A percentile compares a stretch with the other conserved stretches of the same genome.
These are phyloP conservation scores for Cirrhinus mrigala DNA, from an alignment of 2,797 vertebrate species.

Conservation along the genomic window DNA sequence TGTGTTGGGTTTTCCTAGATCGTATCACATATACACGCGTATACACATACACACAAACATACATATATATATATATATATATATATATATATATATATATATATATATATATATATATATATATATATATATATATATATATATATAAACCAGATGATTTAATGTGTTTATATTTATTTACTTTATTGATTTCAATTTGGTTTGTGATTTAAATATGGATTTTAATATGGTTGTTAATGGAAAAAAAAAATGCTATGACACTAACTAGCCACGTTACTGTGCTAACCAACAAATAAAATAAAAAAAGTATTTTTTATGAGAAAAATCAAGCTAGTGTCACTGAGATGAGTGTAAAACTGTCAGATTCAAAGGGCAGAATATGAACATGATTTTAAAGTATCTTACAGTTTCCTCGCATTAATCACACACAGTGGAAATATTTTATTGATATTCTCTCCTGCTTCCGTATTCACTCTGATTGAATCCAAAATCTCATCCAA, in stretches of 20 bases:
- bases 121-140: no score
- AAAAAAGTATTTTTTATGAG: neutral
- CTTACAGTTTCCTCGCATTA: conserved; percentile 12
- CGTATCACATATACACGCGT: no score
- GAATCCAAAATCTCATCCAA: conserved; percentile 40
- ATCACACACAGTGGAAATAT: conserved; percentile 19
- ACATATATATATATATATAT: no score
- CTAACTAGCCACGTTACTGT: neutral
- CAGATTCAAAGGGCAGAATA: conserved; percentile 19
- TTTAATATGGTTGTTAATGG: no score
- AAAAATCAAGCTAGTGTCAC: neutral
- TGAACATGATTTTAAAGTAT: conserved; percentile 4
- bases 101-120: no score
- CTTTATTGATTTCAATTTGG: no score
- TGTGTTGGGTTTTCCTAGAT: no score
- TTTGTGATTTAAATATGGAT: no score
- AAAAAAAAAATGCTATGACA: neutral
- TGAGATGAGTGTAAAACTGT: neutral
- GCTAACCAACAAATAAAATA: neutral
- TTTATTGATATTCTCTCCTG: conserved; percentile 44
- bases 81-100: no score
- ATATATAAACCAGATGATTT: no score
- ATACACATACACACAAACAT: no score
- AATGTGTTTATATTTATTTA: no score
- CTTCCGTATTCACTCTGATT: conserved; percentile 38